phyloP scores from a whole-genome alignment of 2,797 vertebrate species.

The Pelodytes ibericus region DNA sequence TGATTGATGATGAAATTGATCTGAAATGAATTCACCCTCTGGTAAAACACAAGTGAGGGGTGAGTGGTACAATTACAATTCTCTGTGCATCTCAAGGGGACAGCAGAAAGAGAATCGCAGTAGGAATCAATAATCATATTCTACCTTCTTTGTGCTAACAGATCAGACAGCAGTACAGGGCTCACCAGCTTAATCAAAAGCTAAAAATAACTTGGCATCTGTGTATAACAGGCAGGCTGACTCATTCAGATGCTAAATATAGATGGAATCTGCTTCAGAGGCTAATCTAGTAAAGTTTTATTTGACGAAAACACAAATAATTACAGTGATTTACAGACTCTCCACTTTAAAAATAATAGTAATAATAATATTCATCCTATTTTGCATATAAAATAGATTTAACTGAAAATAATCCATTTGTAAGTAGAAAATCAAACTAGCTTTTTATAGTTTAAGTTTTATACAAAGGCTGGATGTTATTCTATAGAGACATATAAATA shows the following conservation, averaged over 20 bases:
- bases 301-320: constrained; percentile 67
- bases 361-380: background rate
- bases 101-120: constrained; percentile 45
- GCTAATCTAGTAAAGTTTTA: constrained; percentile 65
- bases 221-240: constrained; percentile 72
- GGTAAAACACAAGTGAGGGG: constrained; percentile 21
- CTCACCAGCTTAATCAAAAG: constrained; percentile 72
- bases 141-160: constrained; percentile 66
- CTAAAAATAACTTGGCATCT: constrained; percentile 75
- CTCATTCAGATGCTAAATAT: constrained; percentile 79
- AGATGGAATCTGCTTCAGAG: constrained; percentile 67
- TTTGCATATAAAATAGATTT: background rate
- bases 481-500: background rate
- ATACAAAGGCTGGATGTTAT: background rate
- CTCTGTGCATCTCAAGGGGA: constrained; percentile 57
- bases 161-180: constrained; percentile 62
- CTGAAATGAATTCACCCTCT: constrained; percentile 9
- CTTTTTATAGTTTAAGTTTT: background rate
- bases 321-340: constrained; percentile 64
- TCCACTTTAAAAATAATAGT: background rate
- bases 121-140: constrained; percentile 64
- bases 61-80: constrained; percentile 57
- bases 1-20: constrained; percentile 5
- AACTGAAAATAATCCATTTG: background rate
- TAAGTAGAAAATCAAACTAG: no score